A percentile compares a stretch with the other conserved stretches of the same genome.
Evolutionary conservation across 2,888 invertebrate species (phyloP).

Genomic region (Netelia virgata): DNA sequence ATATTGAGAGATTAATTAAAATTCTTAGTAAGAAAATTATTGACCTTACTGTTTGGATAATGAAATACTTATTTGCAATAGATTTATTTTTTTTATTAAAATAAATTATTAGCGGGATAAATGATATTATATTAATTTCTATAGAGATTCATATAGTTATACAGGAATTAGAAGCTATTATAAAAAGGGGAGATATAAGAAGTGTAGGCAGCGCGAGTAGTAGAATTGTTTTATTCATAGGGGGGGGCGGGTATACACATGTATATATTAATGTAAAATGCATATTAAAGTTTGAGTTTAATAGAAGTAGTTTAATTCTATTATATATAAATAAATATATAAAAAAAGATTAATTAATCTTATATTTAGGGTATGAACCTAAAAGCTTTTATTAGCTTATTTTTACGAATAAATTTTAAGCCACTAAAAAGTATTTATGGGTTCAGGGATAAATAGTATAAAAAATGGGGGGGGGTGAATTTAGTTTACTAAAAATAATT

Average conservation of each 20-base stretch:
- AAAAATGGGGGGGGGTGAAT: too few species aligned
- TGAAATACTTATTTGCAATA: constrained; percentile 87
- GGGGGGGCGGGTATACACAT: too few species aligned
- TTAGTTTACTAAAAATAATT: too few species aligned
- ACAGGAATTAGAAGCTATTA: constrained; percentile 85
- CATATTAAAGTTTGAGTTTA: constrained; percentile 88
- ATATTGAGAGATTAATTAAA: constrained; percentile 79
- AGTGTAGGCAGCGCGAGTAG: constrained; percentile 84
- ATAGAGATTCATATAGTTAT: constrained; percentile 87
- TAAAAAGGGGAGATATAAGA: constrained; percentile 85
- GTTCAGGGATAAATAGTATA: too few species aligned
- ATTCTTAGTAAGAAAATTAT: constrained; percentile 83
- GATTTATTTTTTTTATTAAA: constrained; percentile 69
- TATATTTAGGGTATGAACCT: constrained; percentile 58
- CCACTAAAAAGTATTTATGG: too few species aligned
- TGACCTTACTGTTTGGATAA: constrained; percentile 87
- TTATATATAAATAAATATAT: constrained; percentile 83
- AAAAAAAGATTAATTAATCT: constrained; percentile 56
- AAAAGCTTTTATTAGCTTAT: constrained; percentile 61
- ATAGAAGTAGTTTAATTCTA: constrained; percentile 88
- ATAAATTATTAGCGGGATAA: constrained; percentile 87
- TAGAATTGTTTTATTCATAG: constrained; percentile 84
- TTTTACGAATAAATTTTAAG: too few species aligned
- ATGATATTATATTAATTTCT: constrained; percentile 88
- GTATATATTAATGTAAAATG: constrained; percentile 75